Evolutionary conservation across 1,140 invertebrate species (phyloP).

Genomic region (Harlomillsia oculata): DNA sequence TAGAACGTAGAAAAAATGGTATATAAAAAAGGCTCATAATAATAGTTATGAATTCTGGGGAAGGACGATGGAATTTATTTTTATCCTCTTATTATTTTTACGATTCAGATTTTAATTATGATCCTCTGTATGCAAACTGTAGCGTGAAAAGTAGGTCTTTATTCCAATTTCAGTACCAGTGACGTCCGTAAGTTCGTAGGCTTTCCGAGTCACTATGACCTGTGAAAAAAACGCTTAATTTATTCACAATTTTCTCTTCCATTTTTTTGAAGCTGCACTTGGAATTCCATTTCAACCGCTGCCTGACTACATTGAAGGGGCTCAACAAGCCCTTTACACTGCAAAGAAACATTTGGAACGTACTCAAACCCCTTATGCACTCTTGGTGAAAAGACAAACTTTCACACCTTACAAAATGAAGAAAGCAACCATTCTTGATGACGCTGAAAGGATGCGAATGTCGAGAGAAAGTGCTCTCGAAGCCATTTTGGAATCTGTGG

Average conservation of each 20-base stretch:
- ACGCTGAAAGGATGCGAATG: constrained; percentile 29
- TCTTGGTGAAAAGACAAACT: constrained; percentile 44
- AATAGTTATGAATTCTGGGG: too few species aligned
- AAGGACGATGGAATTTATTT: too few species aligned
- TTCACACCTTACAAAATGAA: constrained; percentile 42
- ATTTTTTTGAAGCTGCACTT: constrained; percentile 41
- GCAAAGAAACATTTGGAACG: constrained; percentile 43
- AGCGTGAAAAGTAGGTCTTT: too few species aligned
- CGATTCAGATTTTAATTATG: too few species aligned
- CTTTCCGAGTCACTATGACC: too few species aligned
- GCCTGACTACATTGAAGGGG: constrained; percentile 43
- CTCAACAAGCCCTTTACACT: constrained; percentile 40
- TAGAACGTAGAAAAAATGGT: too few species aligned
- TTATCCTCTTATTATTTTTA: too few species aligned
- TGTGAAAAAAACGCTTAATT: too few species aligned
- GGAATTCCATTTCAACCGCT: constrained; percentile 44
- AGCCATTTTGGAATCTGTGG: constrained; percentile 37
- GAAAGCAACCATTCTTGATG: constrained; percentile 26
- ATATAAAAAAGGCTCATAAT: too few species aligned
- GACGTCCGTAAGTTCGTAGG: too few species aligned
- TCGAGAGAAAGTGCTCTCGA: constrained; percentile 40
- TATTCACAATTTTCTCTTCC: background rate
- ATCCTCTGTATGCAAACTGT: too few species aligned
- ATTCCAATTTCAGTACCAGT: too few species aligned
- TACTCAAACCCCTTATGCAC: constrained; percentile 41